phyloP scores from a whole-genome alignment of 1,140 invertebrate genomes.

The Drosophila subobscura region DNA sequence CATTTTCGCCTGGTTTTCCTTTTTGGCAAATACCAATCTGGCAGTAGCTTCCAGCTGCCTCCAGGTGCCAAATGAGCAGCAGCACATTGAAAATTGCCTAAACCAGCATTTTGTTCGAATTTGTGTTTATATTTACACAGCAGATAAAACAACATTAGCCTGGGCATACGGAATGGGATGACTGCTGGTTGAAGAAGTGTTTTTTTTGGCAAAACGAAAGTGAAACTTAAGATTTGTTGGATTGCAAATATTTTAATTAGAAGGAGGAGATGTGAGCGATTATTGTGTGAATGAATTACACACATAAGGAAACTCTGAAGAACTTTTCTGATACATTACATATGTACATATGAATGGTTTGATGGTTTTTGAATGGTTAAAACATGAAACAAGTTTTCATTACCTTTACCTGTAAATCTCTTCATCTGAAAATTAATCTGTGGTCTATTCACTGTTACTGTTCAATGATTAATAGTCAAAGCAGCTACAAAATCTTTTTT shows the following conservation, averaged over 20 bases:
- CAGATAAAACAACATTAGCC: constrained; percentile 8
- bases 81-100: constrained; percentile 19
- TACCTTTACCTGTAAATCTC: no score
- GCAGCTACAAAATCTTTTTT: no score
- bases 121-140: constrained; percentile 32
- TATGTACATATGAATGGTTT: no score
- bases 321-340: no score
- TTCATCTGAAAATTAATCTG: no score
- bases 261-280: background rate
- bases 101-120: constrained; percentile 8
- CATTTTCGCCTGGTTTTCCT: constrained; percentile 48
- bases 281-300: no score
- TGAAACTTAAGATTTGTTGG: constrained; percentile 20
- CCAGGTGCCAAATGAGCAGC: constrained; percentile 8
- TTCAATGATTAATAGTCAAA: no score
- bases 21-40: constrained; percentile 59
- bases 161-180: constrained; percentile 6
- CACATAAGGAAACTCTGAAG: no score
- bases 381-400: no score
- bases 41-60: constrained; percentile 5
- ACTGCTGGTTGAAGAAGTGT: no score
- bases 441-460: no score
- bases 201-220: constrained; percentile 10
- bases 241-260: background rate
- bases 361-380: no score